Evolutionary conservation across 2,113 vertebrate genomes (phyloP).

Genomic region (Mastomys natalensis): DNA sequence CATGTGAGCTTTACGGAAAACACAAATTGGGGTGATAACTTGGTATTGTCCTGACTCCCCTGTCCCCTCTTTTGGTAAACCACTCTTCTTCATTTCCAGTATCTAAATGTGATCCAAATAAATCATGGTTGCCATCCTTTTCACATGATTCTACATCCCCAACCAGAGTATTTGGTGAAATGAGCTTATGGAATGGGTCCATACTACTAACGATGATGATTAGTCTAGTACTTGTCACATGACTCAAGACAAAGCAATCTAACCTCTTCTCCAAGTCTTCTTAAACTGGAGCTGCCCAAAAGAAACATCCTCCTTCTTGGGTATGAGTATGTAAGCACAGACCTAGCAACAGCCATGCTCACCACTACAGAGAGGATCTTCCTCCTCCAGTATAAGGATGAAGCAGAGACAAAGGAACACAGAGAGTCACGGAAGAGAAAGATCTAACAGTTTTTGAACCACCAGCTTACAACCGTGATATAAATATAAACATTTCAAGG

Average conservation of each 20-base stretch:
- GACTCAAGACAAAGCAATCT: constrained; percentile 24
- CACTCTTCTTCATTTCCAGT: background rate
- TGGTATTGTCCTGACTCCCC: background rate
- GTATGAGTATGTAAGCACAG: background rate
- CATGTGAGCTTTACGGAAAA: constrained; percentile 1
- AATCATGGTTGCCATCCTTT: background rate
- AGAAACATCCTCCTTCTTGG: background rate
- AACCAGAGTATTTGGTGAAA: background rate
- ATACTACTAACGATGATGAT: background rate
- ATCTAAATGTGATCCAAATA: background rate
- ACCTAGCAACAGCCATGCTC: background rate
- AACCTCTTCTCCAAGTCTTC: background rate
- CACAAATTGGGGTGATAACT: background rate
- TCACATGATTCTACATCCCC: background rate
- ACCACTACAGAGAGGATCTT: background rate
- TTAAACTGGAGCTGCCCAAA: background rate
- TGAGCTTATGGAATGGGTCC: background rate
- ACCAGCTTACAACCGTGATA: background rate
- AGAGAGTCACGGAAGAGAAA: background rate
- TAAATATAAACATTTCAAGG: background rate
- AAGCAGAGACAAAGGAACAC: background rate
- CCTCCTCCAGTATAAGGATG: background rate
- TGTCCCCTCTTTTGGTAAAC: background rate
- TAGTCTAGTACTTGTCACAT: background rate
- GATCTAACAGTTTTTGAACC: background rate